A percentile compares a stretch with the other conserved stretches of the same genome.
Conservation (phyloP, 2,113 vertebrate genomes). For the Artemisiospiza belli region DNA sequence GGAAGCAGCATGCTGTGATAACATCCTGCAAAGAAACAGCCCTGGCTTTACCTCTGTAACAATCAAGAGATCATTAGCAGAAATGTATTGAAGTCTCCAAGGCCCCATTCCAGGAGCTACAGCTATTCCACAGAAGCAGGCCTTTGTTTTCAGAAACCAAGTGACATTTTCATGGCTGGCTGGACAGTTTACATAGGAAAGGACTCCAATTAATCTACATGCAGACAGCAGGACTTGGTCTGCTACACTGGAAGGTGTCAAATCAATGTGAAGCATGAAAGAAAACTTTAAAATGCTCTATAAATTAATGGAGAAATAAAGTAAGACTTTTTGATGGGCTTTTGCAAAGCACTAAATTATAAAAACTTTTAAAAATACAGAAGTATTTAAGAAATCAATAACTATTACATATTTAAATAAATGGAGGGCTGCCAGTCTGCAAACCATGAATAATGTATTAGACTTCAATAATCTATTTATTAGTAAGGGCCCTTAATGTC, state of each 20-base stretch:
- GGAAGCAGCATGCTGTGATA: slow-evolving; percentile 11
- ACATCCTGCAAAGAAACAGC: not conserved
- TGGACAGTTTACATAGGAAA: slow-evolving; percentile 47
- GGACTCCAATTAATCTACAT: slow-evolving; percentile 16
- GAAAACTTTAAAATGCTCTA: not conserved
- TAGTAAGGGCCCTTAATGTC: not conserved
- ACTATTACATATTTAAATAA: not conserved
- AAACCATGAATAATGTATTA: slow-evolving; percentile 1
- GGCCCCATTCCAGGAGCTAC: slow-evolving; percentile 8
- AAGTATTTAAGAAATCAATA: not conserved
- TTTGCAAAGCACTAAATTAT: not conserved
- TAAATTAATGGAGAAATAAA: not conserved
- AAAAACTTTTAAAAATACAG: not conserved
- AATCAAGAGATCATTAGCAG: slow-evolving; percentile 53
- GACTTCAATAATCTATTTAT: slow-evolving; percentile 3
- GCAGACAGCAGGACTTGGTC: slow-evolving; percentile 1
- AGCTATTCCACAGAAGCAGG: slow-evolving; percentile 27
- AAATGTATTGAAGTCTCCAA: slow-evolving; percentile 34
- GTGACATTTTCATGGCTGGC: slow-evolving; percentile 59
- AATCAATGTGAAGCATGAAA: not conserved
- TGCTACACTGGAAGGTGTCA: not conserved
- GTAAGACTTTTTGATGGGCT: not conserved
- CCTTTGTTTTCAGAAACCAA: slow-evolving; percentile 49
- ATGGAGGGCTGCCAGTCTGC: not conserved
- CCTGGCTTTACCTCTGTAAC: slow-evolving; percentile 4